A percentile compares a stretch with the other conserved stretches of the same genome.
Evolutionary conservation across 2,888 invertebrate genomes (phyloP).

Genomic region (Amitus sp.): DNA sequence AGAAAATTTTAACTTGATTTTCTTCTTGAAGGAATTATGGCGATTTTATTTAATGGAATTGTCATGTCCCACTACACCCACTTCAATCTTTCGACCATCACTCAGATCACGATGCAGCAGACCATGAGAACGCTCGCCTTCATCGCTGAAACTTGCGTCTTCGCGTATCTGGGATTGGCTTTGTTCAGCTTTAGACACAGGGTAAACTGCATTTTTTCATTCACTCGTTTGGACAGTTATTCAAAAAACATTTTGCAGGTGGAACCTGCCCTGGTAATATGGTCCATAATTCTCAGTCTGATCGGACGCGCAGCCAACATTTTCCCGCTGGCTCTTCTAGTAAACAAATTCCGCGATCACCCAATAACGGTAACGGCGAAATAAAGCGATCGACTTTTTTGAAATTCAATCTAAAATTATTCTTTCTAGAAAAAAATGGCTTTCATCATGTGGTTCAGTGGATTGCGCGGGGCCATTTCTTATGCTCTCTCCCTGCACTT

Average conservation of each 20-base stretch:
- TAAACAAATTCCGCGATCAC: constrained; percentile 96
- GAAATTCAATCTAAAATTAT: too few relatives aligned
- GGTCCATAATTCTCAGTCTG: constrained; percentile 92
- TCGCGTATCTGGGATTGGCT: constrained; percentile 96
- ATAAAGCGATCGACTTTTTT: too few relatives aligned
- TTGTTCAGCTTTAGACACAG: constrained; percentile 95
- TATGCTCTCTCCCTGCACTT: constrained; percentile 97
- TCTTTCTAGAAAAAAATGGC: constrained; percentile 99
- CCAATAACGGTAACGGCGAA: too few relatives aligned
- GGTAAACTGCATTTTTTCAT: too few relatives aligned
- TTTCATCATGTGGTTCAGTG: constrained; percentile 99
- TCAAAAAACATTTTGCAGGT: constrained; percentile 45
- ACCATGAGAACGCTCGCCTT: constrained; percentile 97
- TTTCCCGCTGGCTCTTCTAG: constrained; percentile 91
- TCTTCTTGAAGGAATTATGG: constrained; percentile 88
- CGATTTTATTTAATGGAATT: constrained; percentile 97
- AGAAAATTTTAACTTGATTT: too few relatives aligned
- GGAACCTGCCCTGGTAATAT: constrained; percentile 90
- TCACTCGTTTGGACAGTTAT: not conserved
- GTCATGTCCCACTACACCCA: constrained; percentile 99
- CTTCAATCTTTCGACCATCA: constrained; percentile 96
- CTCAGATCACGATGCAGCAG: constrained; percentile 99
- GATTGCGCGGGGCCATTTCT: constrained; percentile 95
- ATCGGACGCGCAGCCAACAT: constrained; percentile 96
- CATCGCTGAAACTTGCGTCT: constrained; percentile 98